phyloP scores from a whole-genome alignment of 1,140 invertebrate genomes.

The Trachymyrmex cornetzi region DNA sequence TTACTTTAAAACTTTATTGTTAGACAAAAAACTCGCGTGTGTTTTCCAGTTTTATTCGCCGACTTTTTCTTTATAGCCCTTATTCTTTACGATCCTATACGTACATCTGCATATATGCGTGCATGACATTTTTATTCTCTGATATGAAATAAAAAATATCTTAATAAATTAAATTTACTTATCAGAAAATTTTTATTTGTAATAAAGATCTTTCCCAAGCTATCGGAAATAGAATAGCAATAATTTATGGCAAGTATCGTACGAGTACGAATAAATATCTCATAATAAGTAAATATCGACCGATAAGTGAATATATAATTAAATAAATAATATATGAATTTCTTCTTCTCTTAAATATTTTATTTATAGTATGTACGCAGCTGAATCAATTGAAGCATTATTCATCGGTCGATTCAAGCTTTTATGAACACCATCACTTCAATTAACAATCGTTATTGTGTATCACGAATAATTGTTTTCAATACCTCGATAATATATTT shows the following conservation, averaged over 20 bases:
- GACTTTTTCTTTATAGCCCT: background rate
- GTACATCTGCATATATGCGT: background rate
- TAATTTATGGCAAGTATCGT: background rate
- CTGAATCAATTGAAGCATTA: conserved; percentile 40
- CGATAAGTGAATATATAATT: too few species aligned
- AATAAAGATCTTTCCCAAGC: background rate
- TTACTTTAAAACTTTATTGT: background rate
- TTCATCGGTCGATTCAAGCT: conserved; percentile 32
- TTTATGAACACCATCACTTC: conserved; percentile 64
- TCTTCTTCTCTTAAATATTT: background rate
- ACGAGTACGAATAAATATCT: too few species aligned
- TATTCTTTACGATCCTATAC: background rate
- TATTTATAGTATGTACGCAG: background rate
- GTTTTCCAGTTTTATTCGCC: conserved; percentile 2
- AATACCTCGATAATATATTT: conserved; percentile 40
- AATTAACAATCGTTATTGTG: conserved; percentile 68
- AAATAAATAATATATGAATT: too few species aligned
- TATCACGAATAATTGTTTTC: conserved; percentile 65
- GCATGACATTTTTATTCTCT: background rate
- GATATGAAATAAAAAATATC: conserved; percentile 6
- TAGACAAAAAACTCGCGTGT: background rate
- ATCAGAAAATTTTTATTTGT: background rate
- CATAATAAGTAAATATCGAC: too few species aligned
- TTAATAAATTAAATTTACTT: background rate
- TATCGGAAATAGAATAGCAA: conserved; percentile 9